Evolutionary conservation across 1,140 invertebrate species (phyloP).

Genomic region (Proales similis): DNA sequence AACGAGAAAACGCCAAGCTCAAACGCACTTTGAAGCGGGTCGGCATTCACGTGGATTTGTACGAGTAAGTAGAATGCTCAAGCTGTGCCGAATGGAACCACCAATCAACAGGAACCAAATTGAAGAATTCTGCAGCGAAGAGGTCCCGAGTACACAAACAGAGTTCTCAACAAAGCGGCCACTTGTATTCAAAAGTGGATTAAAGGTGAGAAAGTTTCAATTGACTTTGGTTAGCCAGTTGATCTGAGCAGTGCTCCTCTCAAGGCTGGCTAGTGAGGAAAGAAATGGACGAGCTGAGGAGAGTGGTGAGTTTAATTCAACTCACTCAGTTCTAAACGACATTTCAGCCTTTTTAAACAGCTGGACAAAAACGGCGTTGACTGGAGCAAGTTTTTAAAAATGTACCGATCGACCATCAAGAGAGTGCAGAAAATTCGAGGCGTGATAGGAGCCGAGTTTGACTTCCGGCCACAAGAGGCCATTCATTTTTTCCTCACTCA

Average conservation of each 20-base stretch:
- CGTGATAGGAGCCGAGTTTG: not conserved
- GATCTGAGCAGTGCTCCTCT: too few species aligned
- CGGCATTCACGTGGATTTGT: conserved; percentile 28
- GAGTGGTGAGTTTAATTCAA: not conserved
- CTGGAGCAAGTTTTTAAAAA: not conserved
- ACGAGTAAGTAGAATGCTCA: conserved; percentile 16
- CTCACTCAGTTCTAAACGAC: not conserved
- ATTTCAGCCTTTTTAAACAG: conserved; percentile 2
- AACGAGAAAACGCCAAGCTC: conserved; percentile 5
- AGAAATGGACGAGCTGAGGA: conserved; percentile 16
- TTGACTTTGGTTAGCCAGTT: too few species aligned
- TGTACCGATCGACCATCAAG: conserved; percentile 22
- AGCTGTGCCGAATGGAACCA: not conserved
- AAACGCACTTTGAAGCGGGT: conserved; percentile 9
- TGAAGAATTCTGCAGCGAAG: conserved; percentile 13
- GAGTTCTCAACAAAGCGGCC: conserved; percentile 30
- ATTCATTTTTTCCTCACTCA: conserved; percentile 21
- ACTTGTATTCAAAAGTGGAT: conserved; percentile 35
- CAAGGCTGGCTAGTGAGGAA: conserved; percentile 32
- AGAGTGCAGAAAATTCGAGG: conserved; percentile 26
- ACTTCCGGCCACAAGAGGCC: conserved; percentile 13
- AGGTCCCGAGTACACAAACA: conserved; percentile 8
- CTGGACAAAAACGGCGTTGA: conserved; percentile 1
- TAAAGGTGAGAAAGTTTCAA: not conserved
- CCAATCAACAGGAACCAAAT: not conserved